Conservation (phyloP, 2,113 vertebrate species). For the Melospiza georgiana region DNA sequence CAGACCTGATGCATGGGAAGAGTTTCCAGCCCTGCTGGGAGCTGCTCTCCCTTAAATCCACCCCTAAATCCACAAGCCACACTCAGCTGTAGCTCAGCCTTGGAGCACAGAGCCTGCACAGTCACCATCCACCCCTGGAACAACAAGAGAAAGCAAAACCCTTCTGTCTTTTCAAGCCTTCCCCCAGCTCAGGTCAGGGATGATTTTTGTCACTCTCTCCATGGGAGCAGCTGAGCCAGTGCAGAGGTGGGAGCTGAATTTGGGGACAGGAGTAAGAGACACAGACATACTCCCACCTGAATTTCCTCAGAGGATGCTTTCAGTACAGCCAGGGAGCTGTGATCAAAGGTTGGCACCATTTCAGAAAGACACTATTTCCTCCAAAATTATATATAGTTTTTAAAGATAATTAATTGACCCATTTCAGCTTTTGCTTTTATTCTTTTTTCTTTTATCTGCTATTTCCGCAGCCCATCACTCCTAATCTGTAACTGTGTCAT, state of each 20-base stretch:
- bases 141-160: background rate
- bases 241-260: background rate
- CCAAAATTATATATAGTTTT: accelerated
- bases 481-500: background rate
- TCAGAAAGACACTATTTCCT: background rate
- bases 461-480: background rate
- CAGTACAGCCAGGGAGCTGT: background rate
- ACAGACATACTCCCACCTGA: background rate
- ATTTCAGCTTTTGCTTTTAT: background rate
- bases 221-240: background rate
- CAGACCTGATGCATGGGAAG: background rate
- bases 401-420: background rate
- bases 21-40: background rate
- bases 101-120: background rate
- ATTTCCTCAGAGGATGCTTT: background rate
- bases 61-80: accelerated
- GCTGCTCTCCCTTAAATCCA: background rate
- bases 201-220: background rate
- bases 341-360: background rate
- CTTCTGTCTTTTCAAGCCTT: background rate
- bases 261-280: background rate
- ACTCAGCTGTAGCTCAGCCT: background rate
- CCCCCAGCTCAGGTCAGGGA: background rate
- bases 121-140: background rate
- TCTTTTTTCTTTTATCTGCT: background rate